Percentiles rank a stretch among this genome's conserved stretches.
Conservation (phyloP, 2,113 vertebrate species). For the Nothobranchius furzeri region DNA sequence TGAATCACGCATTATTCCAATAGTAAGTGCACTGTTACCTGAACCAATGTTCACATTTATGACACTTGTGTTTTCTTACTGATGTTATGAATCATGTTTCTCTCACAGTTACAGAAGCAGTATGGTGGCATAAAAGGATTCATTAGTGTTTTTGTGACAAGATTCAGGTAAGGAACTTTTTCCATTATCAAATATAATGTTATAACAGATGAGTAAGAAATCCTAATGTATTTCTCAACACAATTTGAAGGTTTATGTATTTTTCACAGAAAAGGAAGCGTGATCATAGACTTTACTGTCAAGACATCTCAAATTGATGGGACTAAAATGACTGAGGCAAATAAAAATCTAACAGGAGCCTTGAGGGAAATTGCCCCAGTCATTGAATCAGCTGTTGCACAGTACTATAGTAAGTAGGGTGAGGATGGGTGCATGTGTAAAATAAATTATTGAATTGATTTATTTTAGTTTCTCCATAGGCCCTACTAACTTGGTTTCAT, state of each 20-base stretch:
- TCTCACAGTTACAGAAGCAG: constrained; percentile 13
- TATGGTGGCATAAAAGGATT: constrained; percentile 37
- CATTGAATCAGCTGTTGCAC: neutral
- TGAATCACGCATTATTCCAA: neutral
- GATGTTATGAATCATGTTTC: neutral
- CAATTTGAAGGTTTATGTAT: constrained; percentile 8
- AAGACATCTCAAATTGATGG: neutral
- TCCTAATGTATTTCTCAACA: neutral
- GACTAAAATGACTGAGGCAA: constrained; percentile 16
- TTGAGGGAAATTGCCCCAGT: neutral
- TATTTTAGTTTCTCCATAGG: constrained; percentile 31
- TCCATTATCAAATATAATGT: neutral
- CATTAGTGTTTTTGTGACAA: neutral
- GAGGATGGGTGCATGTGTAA: too few relatives aligned
- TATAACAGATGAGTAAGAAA: neutral
- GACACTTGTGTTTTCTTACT: neutral
- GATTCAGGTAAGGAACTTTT: constrained; percentile 54
- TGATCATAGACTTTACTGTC: constrained; percentile 53
- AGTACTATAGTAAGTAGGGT: constrained; percentile 35
- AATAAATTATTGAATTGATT: neutral
- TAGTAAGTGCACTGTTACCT: constrained; percentile 42
- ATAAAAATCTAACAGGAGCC: constrained; percentile 2
- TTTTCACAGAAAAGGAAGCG: constrained; percentile 62
- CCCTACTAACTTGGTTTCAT: fast-evolving
- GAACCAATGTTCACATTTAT: neutral